A percentile compares a stretch with the other conserved stretches of the same genome.
phyloP scores from a whole-genome alignment of 2,888 invertebrate genomes.

The Callinectes sapidus region DNA sequence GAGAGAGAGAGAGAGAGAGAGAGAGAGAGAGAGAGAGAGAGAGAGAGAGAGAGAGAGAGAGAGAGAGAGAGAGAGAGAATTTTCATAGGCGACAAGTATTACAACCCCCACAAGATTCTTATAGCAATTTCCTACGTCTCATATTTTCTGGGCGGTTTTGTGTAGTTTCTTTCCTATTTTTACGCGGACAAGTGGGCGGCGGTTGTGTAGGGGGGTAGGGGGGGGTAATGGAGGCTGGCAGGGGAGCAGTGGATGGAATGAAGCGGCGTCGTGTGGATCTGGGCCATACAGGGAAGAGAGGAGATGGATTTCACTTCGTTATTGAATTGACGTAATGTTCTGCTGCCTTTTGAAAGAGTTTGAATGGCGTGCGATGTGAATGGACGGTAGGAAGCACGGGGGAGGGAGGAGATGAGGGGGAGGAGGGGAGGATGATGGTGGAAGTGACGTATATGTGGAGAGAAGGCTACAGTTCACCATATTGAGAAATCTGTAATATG shows the following conservation, averaged over 20 bases:
- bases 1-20: conserved; percentile 7
- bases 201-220: neutral
- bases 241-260: neutral
- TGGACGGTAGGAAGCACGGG: neutral
- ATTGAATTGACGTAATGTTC: neutral
- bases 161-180: neutral
- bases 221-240: too few relatives aligned
- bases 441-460: neutral
- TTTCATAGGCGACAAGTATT: neutral
- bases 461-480: neutral
- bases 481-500: too few relatives aligned
- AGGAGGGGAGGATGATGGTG: neutral
- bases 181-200: neutral
- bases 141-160: neutral
- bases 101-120: neutral
- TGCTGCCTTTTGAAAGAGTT: neutral
- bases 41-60: conserved; percentile 56
- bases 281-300: neutral
- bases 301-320: neutral
- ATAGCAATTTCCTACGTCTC: neutral
- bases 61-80: conserved; percentile 52
- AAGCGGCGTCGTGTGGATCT: neutral
- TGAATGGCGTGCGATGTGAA: neutral
- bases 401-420: neutral
- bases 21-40: conserved; percentile 51